Evolutionary conservation across 1,140 invertebrate genomes (phyloP).

Genomic region (Cydia pomonella): DNA sequence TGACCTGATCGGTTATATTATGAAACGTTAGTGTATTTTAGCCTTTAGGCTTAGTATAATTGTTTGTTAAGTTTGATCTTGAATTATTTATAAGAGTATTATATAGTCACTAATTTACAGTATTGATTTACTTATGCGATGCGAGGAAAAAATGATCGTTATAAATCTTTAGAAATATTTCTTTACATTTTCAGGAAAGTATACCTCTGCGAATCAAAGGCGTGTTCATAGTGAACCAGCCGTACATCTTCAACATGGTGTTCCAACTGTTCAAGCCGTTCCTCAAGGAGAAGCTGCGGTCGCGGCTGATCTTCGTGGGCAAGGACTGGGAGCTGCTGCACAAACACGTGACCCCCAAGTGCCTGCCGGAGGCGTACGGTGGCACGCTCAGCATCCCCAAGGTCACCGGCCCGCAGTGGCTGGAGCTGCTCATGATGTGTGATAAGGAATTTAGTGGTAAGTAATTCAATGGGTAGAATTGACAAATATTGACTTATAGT

Average conservation of each 20-base stretch:
- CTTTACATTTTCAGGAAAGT: conserved; percentile 83
- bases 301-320: conserved; percentile 91
- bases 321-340: conserved; percentile 90
- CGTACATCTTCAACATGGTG: conserved; percentile 93
- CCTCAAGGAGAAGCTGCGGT: conserved; percentile 87
- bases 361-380: conserved; percentile 89
- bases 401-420: conserved; percentile 86
- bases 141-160: too few species aligned
- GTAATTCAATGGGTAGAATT: conserved; percentile 36
- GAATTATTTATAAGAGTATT: too few species aligned
- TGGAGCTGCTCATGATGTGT: conserved; percentile 85
- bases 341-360: conserved; percentile 88
- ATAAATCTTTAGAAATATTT: neutral
- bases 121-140: too few species aligned
- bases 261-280: conserved; percentile 94
- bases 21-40: too few species aligned
- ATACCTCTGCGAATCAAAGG: conserved; percentile 91
- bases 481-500: too few species aligned
- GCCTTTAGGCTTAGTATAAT: too few species aligned
- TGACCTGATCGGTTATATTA: too few species aligned
- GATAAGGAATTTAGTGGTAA: conserved; percentile 88
- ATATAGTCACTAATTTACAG: too few species aligned
- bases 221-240: conserved; percentile 93
- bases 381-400: conserved; percentile 86
- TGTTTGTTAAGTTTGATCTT: too few species aligned